Base-by-base conservation (phyloP, 2,797 vertebrate species). In the Urophycis tenuis region DNA sequence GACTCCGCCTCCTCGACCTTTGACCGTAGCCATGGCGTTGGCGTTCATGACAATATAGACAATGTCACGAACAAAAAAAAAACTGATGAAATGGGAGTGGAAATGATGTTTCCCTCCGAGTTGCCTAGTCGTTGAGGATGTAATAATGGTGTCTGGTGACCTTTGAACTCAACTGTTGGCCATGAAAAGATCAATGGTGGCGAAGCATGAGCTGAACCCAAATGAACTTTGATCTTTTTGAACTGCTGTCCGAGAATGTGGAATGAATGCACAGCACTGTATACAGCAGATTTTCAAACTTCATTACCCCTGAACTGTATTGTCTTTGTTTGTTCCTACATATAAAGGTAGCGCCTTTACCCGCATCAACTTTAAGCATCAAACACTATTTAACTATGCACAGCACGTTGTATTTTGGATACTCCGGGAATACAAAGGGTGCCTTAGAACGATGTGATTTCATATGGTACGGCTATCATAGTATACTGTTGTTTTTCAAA, bases 1-100 rank as follows among this genome's bases (percentile, higher is more conserved):
- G 91, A 86, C 89, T 94, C 92, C 93, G 80, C 87, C 87, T 92
- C 92, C 86, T 91, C 90, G 91, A 94, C 92, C 95, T 96, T 94
- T 72, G 87, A 88, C 78, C 32, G 84, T 78, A 81, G 91, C 81
- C 75, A 89, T 78, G 89, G 87, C 76, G 89, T 93, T 91, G 91
- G 87, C 87, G 92, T 88, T 91, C 88, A 90, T 86, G 91, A 87
- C 82, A 91, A 91, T 91, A 89, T 88, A 86, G 83, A 70, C 74
- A 77, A 77, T 33, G 72, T 74, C 80, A 80, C 82, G 73, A 88
- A 71, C 82, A 74, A 89, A 83, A 92, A 87, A 83, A 78, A 78
- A 92, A 86, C 85, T 87, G 77, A 85, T 91, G 90, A 92, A 90
- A 95, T 95, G 95, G 92, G 89, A 95, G 92, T 93, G 91, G 89